A percentile compares a stretch with the other conserved stretches of the same genome.
phyloP scores from a whole-genome alignment of 2,113 vertebrate species.

The Rhinolophus sinicus region DNA sequence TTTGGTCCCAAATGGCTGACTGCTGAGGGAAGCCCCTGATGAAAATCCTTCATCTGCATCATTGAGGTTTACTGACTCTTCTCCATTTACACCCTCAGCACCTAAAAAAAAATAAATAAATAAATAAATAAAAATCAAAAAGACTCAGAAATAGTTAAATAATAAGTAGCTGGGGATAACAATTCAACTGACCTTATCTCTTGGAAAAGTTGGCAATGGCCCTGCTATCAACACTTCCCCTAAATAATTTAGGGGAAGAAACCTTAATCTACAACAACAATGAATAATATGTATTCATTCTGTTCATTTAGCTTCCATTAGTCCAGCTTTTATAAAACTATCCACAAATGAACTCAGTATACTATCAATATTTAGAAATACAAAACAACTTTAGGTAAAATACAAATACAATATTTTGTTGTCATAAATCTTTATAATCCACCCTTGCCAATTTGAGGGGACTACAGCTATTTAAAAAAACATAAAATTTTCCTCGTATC shows the following conservation, averaged over 20 bases:
- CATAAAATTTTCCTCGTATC: background rate
- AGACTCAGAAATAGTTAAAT: constrained; percentile 68
- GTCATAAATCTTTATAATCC: constrained; percentile 29
- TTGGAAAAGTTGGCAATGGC: background rate
- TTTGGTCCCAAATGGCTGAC: constrained; percentile 93
- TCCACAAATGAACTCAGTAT: constrained; percentile 12
- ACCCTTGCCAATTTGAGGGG: constrained; percentile 27
- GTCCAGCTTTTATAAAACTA: constrained; percentile 41
- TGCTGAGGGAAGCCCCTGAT: constrained; percentile 97
- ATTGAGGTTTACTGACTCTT: constrained; percentile 94
- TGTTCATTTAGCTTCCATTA: constrained; percentile 51
- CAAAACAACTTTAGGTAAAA: constrained; percentile 49
- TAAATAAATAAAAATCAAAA: constrained; percentile 64
- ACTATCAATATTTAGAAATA: constrained; percentile 24
- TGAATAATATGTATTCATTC: background rate
- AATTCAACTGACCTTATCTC: constrained; percentile 68
- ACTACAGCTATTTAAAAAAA: constrained; percentile 8
- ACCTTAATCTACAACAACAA: constrained; percentile 30
- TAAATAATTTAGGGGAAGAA: constrained; percentile 58
- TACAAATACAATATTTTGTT: constrained; percentile 8
- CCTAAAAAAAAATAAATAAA: constrained; percentile 86
- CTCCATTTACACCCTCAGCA: constrained; percentile 91
- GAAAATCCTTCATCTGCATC: constrained; percentile 99
- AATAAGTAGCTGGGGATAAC: constrained; percentile 55
- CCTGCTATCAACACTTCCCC: background rate